Conservation (phyloP, 2,888 invertebrate genomes). For the Ennomos erosarius region DNA sequence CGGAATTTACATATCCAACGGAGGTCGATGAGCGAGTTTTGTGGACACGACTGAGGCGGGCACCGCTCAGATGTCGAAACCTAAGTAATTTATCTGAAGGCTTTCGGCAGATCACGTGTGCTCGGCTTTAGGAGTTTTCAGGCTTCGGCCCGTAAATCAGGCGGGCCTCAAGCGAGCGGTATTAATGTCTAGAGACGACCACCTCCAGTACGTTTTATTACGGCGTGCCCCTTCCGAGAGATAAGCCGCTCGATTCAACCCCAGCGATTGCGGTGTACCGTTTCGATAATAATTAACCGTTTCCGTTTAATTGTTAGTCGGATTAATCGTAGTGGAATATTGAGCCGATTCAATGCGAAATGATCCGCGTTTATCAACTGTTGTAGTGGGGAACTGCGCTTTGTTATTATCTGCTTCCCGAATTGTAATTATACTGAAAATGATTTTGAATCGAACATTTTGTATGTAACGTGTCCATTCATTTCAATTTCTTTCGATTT, state of each 20-base stretch:
- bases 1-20: slow-evolving; percentile 33
- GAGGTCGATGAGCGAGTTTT: slow-evolving; percentile 21
- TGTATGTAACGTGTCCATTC: neutral
- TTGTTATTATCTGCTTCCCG: slow-evolving; percentile 7
- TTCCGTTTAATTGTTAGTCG: slow-evolving; percentile 42
- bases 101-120: slow-evolving; percentile 46
- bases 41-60: slow-evolving; percentile 34
- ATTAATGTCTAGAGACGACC: slow-evolving; percentile 51
- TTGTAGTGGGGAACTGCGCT: neutral
- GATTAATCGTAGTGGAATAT: slow-evolving; percentile 25
- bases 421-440: slow-evolving; percentile 9
- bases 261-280: slow-evolving; percentile 30
- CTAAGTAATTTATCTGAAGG: slow-evolving; percentile 56
- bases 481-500: neutral
- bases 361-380: slow-evolving; percentile 8
- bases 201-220: slow-evolving; percentile 52
- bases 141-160: slow-evolving; percentile 52
- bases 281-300: slow-evolving; percentile 38
- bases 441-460: neutral
- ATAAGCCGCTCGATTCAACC: slow-evolving; percentile 31
- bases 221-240: slow-evolving; percentile 42
- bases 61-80: slow-evolving; percentile 48
- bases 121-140: slow-evolving; percentile 52
- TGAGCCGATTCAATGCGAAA: slow-evolving; percentile 5
- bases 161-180: slow-evolving; percentile 48